These are phyloP conservation scores for Nemotelus nigrinus DNA, from an alignment of 2,888 invertebrate species.

Conservation along the genomic window DNA sequence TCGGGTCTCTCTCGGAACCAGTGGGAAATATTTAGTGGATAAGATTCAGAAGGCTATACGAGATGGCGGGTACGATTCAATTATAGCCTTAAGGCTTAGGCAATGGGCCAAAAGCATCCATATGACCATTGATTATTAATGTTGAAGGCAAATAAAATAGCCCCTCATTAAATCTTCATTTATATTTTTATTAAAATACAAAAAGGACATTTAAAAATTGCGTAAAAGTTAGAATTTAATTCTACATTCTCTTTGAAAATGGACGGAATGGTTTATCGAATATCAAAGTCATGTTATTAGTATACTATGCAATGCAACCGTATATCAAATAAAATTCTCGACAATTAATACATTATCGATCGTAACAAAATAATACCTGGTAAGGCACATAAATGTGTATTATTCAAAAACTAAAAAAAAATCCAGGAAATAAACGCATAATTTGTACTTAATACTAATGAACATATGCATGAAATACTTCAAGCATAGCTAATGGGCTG, in stretches of 20 bases:
- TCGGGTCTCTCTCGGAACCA: no score
- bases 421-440: background rate
- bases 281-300: background rate
- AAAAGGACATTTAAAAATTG: slow-evolving; percentile 23
- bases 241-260: slow-evolving; percentile 31
- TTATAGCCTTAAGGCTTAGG: no score
- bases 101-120: no score
- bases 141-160: no score
- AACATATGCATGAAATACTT: background rate
- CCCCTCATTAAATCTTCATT: background rate
- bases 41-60: no score
- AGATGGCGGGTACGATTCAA: no score
- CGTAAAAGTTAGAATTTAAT: slow-evolving; percentile 21
- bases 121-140: no score
- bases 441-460: slow-evolving; percentile 26
- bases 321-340: background rate
- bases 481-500: slow-evolving; percentile 52
- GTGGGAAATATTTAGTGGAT: no score
- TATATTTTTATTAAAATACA: slow-evolving; percentile 41
- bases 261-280: slow-evolving; percentile 33
- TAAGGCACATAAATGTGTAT: slow-evolving; percentile 32
- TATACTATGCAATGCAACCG: slow-evolving; percentile 13
- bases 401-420: background rate
- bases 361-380: background rate
- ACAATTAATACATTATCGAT: background rate